These are phyloP conservation scores for Rhorus exstirpatorius DNA, from an alignment of 2,888 invertebrate species.

Conservation along the genomic window DNA sequence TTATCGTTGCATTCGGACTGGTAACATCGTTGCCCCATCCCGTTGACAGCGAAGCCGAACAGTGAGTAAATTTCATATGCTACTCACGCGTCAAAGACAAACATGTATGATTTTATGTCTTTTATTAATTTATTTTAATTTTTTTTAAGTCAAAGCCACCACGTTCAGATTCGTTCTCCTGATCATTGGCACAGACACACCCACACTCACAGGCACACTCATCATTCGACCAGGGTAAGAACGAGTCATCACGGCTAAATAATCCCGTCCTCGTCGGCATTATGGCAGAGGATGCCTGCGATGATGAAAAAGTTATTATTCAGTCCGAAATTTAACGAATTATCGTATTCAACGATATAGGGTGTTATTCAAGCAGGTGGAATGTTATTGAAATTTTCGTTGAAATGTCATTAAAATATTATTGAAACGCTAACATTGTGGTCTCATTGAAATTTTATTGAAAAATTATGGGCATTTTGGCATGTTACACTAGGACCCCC, in stretches of 20 bases:
- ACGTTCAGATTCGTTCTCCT: constrained; percentile 82
- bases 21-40: constrained; percentile 71
- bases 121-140: background rate
- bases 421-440: background rate
- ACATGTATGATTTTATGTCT: constrained; percentile 21
- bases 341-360: background rate
- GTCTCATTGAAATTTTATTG: background rate
- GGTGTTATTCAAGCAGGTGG: background rate
- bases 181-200: constrained; percentile 80
- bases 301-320: constrained; percentile 59
- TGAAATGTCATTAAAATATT: background rate
- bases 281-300: constrained; percentile 67
- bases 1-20: constrained; percentile 69
- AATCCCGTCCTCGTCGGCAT: constrained; percentile 52
- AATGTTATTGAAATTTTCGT: constrained; percentile 3
- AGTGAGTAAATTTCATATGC: constrained; percentile 72
- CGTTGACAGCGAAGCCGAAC: constrained; percentile 71
- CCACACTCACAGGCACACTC: constrained; percentile 73
- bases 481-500: too few relatives aligned
- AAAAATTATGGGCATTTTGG: too few relatives aligned
- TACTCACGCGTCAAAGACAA: background rate
- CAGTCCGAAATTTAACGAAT: background rate
- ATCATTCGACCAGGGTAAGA: constrained; percentile 81
- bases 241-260: constrained; percentile 81
- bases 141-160: constrained; percentile 76